Percentiles rank a stretch among this genome's conserved stretches.
Conservation (phyloP, 2,888 invertebrate species). For the Leptinotarsa haldemani region DNA sequence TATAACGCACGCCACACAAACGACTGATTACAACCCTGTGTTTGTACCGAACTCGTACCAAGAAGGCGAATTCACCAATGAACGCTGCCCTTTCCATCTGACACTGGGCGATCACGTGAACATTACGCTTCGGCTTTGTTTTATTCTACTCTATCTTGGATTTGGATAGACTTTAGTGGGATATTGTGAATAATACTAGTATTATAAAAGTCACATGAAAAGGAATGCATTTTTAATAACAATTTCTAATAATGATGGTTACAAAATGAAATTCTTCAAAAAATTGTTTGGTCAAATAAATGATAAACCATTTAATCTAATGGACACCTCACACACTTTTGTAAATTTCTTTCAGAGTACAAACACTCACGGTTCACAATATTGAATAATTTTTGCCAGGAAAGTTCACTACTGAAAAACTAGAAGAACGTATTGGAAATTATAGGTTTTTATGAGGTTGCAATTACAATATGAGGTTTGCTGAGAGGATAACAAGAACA, state of each 20-base stretch:
- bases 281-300: background rate
- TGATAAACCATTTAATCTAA: background rate
- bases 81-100: too few species aligned
- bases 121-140: too few species aligned
- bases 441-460: background rate
- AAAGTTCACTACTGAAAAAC: background rate
- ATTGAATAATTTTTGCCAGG: constrained; percentile 5
- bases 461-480: background rate
- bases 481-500: too few species aligned
- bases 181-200: background rate
- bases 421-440: background rate
- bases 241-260: constrained; percentile 2
- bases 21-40: too few species aligned
- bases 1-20: too few species aligned
- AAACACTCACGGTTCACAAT: constrained; percentile 5
- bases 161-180: too few species aligned
- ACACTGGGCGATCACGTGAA: too few species aligned
- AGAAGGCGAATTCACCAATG: too few species aligned
- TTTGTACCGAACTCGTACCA: too few species aligned
- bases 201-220: background rate
- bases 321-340: background rate
- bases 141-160: too few species aligned
- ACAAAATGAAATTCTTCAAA: background rate
- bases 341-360: constrained; percentile 1
- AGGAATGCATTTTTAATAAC: background rate